These are phyloP conservation scores for Gymnorhina tibicen DNA, from an alignment of 2,113 vertebrate genomes.

Conservation along the genomic window DNA sequence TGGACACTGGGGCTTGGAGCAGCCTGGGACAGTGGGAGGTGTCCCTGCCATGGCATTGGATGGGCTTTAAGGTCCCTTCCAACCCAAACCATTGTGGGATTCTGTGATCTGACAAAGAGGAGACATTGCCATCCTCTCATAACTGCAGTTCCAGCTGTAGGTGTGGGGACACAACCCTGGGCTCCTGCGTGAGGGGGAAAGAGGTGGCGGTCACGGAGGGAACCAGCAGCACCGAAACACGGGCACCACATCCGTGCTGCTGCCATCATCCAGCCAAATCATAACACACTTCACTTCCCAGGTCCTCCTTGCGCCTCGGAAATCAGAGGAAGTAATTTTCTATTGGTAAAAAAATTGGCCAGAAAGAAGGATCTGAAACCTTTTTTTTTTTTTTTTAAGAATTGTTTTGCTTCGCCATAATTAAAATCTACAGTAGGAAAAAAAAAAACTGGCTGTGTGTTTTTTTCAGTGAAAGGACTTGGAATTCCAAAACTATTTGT, in stretches of 20 bases:
- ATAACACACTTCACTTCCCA: accelerated
- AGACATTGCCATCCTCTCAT: background rate
- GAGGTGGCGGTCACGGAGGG: background rate
- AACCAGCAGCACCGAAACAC: background rate
- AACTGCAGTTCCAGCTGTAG: background rate
- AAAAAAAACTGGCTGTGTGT: accelerated
- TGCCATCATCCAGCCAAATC: background rate
- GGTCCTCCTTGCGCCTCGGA: too few relatives aligned
- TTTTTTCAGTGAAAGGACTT: background rate
- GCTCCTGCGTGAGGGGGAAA: background rate
- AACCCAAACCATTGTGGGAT: accelerated
- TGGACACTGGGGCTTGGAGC: background rate
- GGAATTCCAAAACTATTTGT: background rate
- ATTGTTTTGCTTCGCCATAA: accelerated
- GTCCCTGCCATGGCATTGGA: accelerated
- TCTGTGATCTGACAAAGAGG: background rate
- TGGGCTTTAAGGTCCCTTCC: accelerated
- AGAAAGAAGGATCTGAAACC: background rate
- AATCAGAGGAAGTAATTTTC: background rate
- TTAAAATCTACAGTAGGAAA: background rate
- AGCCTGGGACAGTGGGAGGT: background rate
- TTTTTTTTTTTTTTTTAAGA: background rate
- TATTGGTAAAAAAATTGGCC: background rate
- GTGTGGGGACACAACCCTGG: background rate
- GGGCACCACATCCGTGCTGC: background rate